These are phyloP conservation scores for Phengaris alcon DNA, from an alignment of 2,888 invertebrate genomes.

Conservation along the genomic window DNA sequence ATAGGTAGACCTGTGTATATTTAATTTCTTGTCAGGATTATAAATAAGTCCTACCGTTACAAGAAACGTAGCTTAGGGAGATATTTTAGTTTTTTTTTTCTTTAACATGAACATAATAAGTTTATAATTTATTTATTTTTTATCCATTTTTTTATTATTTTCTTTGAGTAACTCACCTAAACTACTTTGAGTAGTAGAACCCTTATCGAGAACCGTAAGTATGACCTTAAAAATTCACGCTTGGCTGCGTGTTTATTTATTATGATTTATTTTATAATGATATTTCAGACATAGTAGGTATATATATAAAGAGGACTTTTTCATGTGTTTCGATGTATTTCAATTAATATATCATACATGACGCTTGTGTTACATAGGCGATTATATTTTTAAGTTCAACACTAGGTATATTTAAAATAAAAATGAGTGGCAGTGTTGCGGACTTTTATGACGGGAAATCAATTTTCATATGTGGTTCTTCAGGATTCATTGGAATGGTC, in stretches of 20 bases:
- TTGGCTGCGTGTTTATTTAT: neutral
- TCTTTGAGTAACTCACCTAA: too few species aligned
- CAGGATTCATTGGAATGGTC: conserved; percentile 51
- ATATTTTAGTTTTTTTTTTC: too few species aligned
- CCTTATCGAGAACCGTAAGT: neutral
- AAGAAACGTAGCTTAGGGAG: too few species aligned
- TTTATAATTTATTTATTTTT: too few species aligned
- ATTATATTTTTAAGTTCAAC: neutral
- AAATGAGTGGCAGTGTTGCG: conserved; percentile 22
- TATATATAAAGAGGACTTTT: neutral
- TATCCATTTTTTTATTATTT: too few species aligned
- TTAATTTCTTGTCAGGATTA: too few species aligned
- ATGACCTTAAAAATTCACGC: neutral
- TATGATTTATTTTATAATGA: neutral
- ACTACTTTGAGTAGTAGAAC: too few species aligned
- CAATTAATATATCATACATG: neutral
- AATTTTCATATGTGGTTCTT: conserved; percentile 49
- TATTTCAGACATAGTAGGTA: too few species aligned
- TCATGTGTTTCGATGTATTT: neutral
- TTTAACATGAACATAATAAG: too few species aligned
- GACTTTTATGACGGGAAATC: conserved; percentile 46
- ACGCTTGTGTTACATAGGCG: neutral
- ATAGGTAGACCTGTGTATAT: too few species aligned
- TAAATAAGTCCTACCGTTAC: too few species aligned
- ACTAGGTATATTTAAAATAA: neutral